Evolutionary conservation across 2,888 invertebrate genomes (phyloP), one percentile per base, ranked within the genome.

Genomic region (Cryptus viduatorius): DNA sequence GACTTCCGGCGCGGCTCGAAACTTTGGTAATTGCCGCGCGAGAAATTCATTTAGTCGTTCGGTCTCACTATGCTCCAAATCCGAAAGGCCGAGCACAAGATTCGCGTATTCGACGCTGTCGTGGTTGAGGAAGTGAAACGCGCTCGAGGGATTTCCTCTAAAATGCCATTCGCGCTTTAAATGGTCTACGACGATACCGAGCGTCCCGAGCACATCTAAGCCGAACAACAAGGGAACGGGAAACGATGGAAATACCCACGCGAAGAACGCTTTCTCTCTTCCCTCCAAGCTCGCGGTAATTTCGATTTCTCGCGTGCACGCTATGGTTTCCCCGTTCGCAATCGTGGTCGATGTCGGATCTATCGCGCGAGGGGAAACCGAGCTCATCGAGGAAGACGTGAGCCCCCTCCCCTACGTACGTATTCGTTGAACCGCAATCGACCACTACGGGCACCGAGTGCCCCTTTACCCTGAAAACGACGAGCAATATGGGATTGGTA

Each of bases 351-450:
- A 37, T 5, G 37, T 37, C 7, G 37, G 37, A 4, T 37, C 37
- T 37, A 4, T 37, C 37, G 1, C 37, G 37, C 2, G 37, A 37
- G 37, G 24, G 24, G 24, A 24, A 24, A 24, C 50, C 50, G 50
- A 50, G 14, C 69, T 61, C n/a, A 14, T 59, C 4, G 19, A 12
- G 5, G 0, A 12, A 10, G 44, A 68, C 19, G 53, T 77, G 29
- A 1, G 14, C 31, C 4, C 44, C 42, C 5, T 19, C n/a, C 1
- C 67, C 71, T 0, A 80, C 16, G 24, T 46, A 80, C 0, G 77
- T 73, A 8, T 50, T 37, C 0, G 31, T 72, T 0, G 84, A 72
- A 0, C 78, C 80, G 3, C 53, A 59, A 12, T 84, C 84, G 1
- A 75, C 16, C 5, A 80, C 12, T 0, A 24, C 77, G 1, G 59